These are phyloP conservation scores for Strigamia maritima DNA, from an alignment of 2,888 invertebrate genomes.

Conservation along the genomic window DNA sequence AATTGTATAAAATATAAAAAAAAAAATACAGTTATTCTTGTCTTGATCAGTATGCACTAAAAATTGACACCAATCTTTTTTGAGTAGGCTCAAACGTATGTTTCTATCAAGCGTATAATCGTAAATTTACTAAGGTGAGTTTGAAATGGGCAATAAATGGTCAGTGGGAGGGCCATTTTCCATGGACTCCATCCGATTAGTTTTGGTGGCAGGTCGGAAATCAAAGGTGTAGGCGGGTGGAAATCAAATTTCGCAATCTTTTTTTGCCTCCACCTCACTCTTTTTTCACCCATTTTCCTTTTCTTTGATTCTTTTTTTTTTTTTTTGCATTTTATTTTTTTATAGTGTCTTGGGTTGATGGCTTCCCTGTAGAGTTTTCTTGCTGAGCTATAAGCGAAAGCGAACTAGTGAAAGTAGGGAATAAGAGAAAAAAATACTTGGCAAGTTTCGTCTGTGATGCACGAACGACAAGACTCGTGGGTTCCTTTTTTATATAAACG, in stretches of 20 bases:
- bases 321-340: not conserved
- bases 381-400: constrained; percentile 27
- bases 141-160: constrained; percentile 34
- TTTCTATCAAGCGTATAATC: constrained; percentile 30
- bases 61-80: constrained; percentile 18
- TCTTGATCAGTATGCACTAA: not conserved
- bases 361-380: constrained; percentile 19
- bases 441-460: constrained; percentile 20
- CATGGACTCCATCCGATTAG: constrained; percentile 28
- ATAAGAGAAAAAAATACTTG: constrained; percentile 31
- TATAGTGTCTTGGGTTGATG: constrained; percentile 4
- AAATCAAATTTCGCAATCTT: constrained; percentile 17
- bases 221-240: constrained; percentile 20
- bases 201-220: constrained; percentile 34
- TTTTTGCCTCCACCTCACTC: not conserved
- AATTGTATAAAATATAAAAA: too few species aligned
- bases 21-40: not conserved
- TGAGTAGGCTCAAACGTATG: constrained; percentile 21
- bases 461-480: constrained; percentile 34
- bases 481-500: constrained; percentile 25
- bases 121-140: constrained; percentile 19
- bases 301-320: not conserved
- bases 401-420: constrained; percentile 20
- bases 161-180: constrained; percentile 24
- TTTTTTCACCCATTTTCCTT: not conserved